Percentiles rank a stretch among this genome's conserved stretches.
These are phyloP conservation scores for Bubalus kerabau DNA, from an alignment of 2,113 vertebrate genomes.

Conservation along the genomic window DNA sequence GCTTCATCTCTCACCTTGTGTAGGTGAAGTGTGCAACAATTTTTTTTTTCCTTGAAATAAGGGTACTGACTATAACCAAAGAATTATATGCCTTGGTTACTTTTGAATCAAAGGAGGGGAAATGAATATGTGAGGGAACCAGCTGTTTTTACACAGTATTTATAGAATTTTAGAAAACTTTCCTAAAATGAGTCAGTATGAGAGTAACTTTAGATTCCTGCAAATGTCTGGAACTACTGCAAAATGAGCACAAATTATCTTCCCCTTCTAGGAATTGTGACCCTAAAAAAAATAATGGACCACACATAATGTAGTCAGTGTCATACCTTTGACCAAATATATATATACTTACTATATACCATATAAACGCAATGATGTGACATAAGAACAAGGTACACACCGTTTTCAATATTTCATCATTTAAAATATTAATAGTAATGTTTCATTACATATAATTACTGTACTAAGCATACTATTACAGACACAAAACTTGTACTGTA, in stretches of 20 bases:
- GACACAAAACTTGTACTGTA: not conserved
- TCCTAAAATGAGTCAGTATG: not conserved
- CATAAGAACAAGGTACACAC: not conserved
- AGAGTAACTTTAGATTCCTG: not conserved
- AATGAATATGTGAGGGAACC: not conserved
- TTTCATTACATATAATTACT: not conserved
- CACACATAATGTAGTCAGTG: not conserved
- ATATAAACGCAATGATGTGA: not conserved
- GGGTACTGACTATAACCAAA: not conserved
- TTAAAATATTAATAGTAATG: not conserved
- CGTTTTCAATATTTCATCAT: not conserved
- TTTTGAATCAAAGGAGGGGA: slow-evolving; percentile 2
- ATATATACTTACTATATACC: not conserved
- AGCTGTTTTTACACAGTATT: not conserved
- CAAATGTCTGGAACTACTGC: not conserved
- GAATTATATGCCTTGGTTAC: not conserved
- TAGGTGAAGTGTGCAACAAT: not conserved
- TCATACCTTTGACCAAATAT: not conserved
- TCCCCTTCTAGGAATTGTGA: not conserved
- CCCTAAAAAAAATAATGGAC: not conserved
- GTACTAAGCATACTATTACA: not conserved
- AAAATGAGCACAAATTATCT: not conserved
- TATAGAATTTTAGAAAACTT: not conserved
- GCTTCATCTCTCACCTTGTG: not conserved
- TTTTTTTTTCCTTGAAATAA: not conserved